A percentile compares a stretch with the other conserved stretches of the same genome.
Conservation (phyloP, 2,797 vertebrate species). For the Kryptolebias ocellatus region DNA sequence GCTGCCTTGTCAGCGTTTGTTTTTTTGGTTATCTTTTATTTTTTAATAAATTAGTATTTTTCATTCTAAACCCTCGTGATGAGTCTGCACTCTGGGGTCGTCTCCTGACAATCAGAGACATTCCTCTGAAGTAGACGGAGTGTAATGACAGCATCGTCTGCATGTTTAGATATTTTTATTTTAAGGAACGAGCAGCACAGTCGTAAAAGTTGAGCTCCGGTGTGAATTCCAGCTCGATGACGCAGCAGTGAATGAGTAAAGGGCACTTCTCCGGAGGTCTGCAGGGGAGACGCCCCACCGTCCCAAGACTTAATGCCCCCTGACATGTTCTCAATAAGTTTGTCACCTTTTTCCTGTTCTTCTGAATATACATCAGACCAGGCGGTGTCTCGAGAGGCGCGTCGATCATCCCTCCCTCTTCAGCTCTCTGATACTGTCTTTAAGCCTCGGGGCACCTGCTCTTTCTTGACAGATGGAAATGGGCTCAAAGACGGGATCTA, state of each 20-base stretch:
- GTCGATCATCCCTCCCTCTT: conserved; percentile 47
- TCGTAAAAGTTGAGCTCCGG: conserved; percentile 10
- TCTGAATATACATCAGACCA: conserved; percentile 79
- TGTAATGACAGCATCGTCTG: too few species aligned
- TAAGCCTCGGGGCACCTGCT: conserved; percentile 39
- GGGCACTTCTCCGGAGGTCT: background rate
- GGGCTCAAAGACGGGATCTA: conserved; percentile 40
- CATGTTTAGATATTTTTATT: background rate
- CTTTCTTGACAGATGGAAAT: conserved; percentile 52
- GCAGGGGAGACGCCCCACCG: conserved; percentile 65
- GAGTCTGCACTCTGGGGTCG: too few species aligned
- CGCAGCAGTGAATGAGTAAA: conserved; percentile 45
- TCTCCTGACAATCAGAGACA: too few species aligned
- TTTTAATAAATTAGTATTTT: too few species aligned
- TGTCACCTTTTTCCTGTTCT: conserved; percentile 77
- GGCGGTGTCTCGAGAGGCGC: conserved; percentile 56
- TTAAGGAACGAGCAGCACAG: background rate
- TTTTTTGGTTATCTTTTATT: too few species aligned
- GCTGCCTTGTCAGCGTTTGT: too few species aligned
- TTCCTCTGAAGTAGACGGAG: too few species aligned
- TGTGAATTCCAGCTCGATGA: conserved; percentile 59
- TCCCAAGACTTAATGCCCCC: conserved; percentile 72
- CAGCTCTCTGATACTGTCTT: conserved; percentile 47
- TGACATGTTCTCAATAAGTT: conserved; percentile 82
- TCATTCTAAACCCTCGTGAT: too few species aligned